Evolutionary conservation across 1,140 invertebrate species (phyloP), one percentile per base, ranked within the genome.

Genomic region (Cotesia chilonis): DNA sequence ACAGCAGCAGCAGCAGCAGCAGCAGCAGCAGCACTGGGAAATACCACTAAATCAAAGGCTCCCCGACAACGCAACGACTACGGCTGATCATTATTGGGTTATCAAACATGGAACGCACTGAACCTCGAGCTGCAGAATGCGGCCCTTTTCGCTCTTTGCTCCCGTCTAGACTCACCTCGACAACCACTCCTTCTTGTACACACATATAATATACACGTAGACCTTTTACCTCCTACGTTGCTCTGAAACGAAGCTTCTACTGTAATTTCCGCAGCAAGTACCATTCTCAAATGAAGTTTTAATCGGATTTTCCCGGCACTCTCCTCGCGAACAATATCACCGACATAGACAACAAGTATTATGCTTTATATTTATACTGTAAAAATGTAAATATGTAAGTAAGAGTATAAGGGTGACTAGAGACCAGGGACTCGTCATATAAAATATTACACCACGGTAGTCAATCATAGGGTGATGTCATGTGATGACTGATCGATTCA

Each of bases 281-380:
- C 72, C 71, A 64, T 79, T 77, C 72, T 73, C 72, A 76, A 81
- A 83, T 78, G 77, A 81, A 82, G 80, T 81, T 82, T 72, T 73
- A 75, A 76, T 76, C 77, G 70, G 70, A 80, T 79, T 80, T 71
- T 73, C 74, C 79, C 77, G 74, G 76, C 70, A 68, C 72, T 36
- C 35, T 47, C 41, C 10, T 47, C 10, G 41, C 41, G 41, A 47
- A 47, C 41, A 47, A 47, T 47, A 47, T 9, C 41, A 9, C 41
- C 41, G 41, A 47, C 41, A 9, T 10, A 6, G 41, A 47, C 41
- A 9, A 28, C 41, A 20, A 28, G n/a, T 17, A 51, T 52, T 9
- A 51, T 17, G 37, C 5, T 41, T 12, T 41, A 37, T 37, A 17
- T 41, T 14, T 41, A 66, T 14, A 52, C 9, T 52, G 51, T 52